Evolutionary conservation across 2,888 invertebrate genomes (phyloP).

Genomic region (Scelioninae gen. 2): DNA sequence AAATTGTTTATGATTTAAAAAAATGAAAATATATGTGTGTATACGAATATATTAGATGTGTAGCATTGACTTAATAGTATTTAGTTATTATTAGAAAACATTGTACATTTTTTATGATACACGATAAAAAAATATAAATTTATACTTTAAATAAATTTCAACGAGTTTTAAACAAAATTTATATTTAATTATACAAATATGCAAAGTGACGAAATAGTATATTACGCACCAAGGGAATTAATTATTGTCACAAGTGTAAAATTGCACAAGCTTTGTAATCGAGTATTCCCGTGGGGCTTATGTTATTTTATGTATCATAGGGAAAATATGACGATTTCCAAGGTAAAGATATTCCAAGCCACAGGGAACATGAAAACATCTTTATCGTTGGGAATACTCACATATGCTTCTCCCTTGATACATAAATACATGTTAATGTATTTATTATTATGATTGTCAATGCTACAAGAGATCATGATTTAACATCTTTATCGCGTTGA

Average conservation of each 20-base stretch:
- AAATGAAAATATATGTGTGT: no score
- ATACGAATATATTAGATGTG: constrained; percentile 20
- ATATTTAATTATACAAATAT: constrained; percentile 42
- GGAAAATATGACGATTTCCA: no score
- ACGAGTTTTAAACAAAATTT: constrained; percentile 43
- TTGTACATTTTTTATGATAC: constrained; percentile 42
- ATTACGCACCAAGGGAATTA: no score
- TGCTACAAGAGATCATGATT: constrained; percentile 30
- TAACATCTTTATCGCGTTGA: constrained; percentile 21
- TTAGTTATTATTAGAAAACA: constrained; percentile 29
- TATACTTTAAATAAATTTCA: constrained; percentile 27
- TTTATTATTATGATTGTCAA: constrained; percentile 48
- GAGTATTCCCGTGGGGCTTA: no score
- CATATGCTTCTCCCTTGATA: no score
- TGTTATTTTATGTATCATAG: no score
- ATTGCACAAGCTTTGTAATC: no score
- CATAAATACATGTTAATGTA: constrained; percentile 36
- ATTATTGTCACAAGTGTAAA: no score
- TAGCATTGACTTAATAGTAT: constrained; percentile 29
- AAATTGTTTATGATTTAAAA: constrained; percentile 27
- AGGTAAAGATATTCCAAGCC: no score
- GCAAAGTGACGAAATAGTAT: no score
- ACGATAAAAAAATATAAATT: constrained; percentile 16
- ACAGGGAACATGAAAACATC: no score
- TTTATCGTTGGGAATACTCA: no score